Evolutionary conservation across 2,113 vertebrate genomes (phyloP).

Genomic region (Choloepus hoffmanni): DNA sequence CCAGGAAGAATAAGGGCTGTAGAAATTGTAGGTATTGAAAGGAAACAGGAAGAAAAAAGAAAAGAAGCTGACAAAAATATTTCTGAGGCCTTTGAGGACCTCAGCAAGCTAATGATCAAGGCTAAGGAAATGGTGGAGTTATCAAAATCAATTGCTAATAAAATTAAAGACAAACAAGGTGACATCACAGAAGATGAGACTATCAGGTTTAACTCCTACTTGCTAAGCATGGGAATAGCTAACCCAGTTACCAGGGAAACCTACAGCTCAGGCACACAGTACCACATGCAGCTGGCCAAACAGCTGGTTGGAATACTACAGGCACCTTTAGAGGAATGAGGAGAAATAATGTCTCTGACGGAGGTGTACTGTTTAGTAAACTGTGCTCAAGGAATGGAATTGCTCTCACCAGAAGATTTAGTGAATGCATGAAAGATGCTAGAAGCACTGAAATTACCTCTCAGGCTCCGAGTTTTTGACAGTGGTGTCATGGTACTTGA

Average conservation of each 20-base stretch:
- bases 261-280: slow-evolving; percentile 95
- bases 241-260: slow-evolving; percentile 98
- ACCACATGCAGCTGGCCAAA: slow-evolving; percentile 97
- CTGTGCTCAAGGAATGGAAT: background rate
- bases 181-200: slow-evolving; percentile 86
- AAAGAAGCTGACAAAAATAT: no score
- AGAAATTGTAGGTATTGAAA: no score
- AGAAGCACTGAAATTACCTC: slow-evolving; percentile 93
- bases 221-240: slow-evolving; percentile 98
- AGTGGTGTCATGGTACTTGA: slow-evolving; percentile 99
- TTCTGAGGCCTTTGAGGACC: no score
- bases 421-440: slow-evolving; percentile 98
- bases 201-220: slow-evolving; percentile 97
- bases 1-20: no score
- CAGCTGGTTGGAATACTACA: slow-evolving; percentile 96
- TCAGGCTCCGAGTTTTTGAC: slow-evolving; percentile 97
- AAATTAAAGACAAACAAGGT: no score
- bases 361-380: no score
- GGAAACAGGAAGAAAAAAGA: no score
- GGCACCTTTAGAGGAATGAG: slow-evolving; percentile 91
- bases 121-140: no score
- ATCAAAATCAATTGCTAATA: no score
- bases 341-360: no score
- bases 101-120: no score
- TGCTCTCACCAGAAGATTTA: slow-evolving; percentile 95